Evolutionary conservation across 2,888 invertebrate genomes (phyloP).

Genomic region (Temnothorax ravouxi): DNA sequence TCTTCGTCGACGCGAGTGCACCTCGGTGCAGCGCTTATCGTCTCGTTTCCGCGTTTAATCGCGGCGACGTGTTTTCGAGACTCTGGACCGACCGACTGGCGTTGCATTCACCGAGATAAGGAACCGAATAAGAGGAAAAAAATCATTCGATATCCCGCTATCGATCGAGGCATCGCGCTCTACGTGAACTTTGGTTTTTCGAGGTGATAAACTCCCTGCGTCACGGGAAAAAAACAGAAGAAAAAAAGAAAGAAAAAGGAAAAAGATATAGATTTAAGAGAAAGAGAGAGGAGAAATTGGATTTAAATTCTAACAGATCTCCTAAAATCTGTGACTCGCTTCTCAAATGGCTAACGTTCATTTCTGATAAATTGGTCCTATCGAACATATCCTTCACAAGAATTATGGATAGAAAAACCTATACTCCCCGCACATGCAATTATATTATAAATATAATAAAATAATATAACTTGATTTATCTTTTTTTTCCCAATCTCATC

Average conservation of each 20-base stretch:
- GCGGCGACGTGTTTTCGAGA: slow-evolving; percentile 50
- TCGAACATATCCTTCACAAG: neutral
- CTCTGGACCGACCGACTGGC: slow-evolving; percentile 47
- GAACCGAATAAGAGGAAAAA: slow-evolving; percentile 45
- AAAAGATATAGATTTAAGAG: slow-evolving; percentile 32
- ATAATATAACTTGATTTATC: neutral
- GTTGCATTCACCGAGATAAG: slow-evolving; percentile 42
- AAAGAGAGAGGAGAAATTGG: slow-evolving; percentile 22
- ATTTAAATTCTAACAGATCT: neutral
- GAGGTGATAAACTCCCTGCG: slow-evolving; percentile 68
- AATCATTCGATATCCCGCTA: slow-evolving; percentile 52
- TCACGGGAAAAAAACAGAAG: slow-evolving; percentile 57
- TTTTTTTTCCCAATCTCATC: neutral
- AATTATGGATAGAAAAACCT: neutral
- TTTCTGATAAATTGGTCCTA: neutral
- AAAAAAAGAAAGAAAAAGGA: slow-evolving; percentile 45
- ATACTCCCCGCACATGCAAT: neutral
- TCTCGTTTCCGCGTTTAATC: slow-evolving; percentile 51
- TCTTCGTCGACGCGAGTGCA: slow-evolving; percentile 39
- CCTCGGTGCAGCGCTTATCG: slow-evolving; percentile 38
- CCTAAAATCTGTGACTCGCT: slow-evolving; percentile 9
- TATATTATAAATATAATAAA: neutral
- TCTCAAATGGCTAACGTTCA: neutral
- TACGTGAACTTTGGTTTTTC: slow-evolving; percentile 65
- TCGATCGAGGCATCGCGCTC: slow-evolving; percentile 59